These are phyloP conservation scores for Drosophila bifasciata DNA, from an alignment of 1,140 invertebrate species.

Conservation along the genomic window DNA sequence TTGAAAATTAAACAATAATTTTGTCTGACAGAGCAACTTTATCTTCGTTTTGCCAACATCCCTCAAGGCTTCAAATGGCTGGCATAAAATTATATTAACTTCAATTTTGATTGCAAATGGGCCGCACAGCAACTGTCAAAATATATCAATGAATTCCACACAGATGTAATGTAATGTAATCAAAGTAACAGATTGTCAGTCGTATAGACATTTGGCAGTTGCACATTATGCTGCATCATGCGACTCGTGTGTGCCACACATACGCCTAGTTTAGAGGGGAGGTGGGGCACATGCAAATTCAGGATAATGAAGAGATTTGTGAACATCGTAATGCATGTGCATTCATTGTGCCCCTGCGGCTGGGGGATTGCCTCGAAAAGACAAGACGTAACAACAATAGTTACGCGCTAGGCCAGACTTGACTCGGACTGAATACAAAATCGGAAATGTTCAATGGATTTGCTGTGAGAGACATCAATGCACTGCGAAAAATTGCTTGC, in stretches of 20 bases:
- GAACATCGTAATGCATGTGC: constrained; percentile 30
- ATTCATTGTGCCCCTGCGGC: constrained; percentile 19
- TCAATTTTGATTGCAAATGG: too few species aligned
- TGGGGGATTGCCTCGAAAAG: constrained; percentile 34
- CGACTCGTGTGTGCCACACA: too few species aligned
- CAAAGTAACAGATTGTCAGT: constrained; percentile 28
- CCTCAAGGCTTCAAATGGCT: too few species aligned
- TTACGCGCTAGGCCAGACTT: constrained; percentile 58
- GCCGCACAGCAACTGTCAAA: too few species aligned
- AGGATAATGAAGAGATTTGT: constrained; percentile 5
- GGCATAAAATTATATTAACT: too few species aligned
- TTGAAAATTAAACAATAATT: too few species aligned
- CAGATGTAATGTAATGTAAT: constrained; percentile 10
- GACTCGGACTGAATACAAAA: constrained; percentile 25
- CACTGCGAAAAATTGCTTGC: neutral
- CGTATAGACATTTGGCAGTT: constrained; percentile 3
- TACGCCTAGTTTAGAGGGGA: too few species aligned
- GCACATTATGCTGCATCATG: constrained; percentile 1
- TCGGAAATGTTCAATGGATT: constrained; percentile 57
- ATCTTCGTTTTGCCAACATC: too few species aligned
- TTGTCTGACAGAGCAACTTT: too few species aligned
- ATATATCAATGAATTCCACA: too few species aligned
- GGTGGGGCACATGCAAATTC: too few species aligned
- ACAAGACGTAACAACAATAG: constrained; percentile 61
- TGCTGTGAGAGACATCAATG: constrained; percentile 31